Evolutionary conservation across 2,113 vertebrate species (phyloP), one percentile per base, ranked within the genome.

Genomic region (Nerophis ophidion): DNA sequence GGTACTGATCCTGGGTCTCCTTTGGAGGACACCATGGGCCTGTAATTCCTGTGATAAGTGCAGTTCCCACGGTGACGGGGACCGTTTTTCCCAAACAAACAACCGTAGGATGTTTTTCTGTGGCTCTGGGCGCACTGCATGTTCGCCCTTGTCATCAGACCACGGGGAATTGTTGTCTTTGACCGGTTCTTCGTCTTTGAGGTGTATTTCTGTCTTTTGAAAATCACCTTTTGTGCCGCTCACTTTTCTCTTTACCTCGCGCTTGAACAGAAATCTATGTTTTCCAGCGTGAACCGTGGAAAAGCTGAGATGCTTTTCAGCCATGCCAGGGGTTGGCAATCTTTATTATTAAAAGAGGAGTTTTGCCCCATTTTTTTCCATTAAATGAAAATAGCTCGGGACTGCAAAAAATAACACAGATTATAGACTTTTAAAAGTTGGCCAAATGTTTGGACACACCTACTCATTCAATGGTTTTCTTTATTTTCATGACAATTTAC

Each of bases 11-110:
- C 55, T 63, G 74, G 72, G 76, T 82, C 77, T 84, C 77, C 72
- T 71, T 81, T 76, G 77, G 81, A 74, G 81, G 81, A 88, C 89
- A 79, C 85, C 88, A 90, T 91, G 86, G 88, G 88, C 91, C 75
- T 88, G 89, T 92, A 89, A 91, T 93, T 91, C 90, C 90, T 90
- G 91, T 91, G 92, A 91, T 91, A 92, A 92, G 91, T 85, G 79
- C 89, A 82, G 84, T 90, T 86, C 91, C 92, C 89, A 91, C 90
- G 90, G 89, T 73, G 80, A 91, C 79, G 64, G 75, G 84, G 85
- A 84, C 87, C 90, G 77, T 89, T 91, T 92, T 91, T 92, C 86
- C 89, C 92, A 91, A 90, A 90, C 88, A 91, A 90, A 90, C 92
- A 92, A 85, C 86, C 74, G 85, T 90, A 87, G 91, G 91, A 90